These are phyloP conservation scores for Drosophila bipectinata DNA, from an alignment of 1,140 invertebrate genomes.

Conservation along the genomic window DNA sequence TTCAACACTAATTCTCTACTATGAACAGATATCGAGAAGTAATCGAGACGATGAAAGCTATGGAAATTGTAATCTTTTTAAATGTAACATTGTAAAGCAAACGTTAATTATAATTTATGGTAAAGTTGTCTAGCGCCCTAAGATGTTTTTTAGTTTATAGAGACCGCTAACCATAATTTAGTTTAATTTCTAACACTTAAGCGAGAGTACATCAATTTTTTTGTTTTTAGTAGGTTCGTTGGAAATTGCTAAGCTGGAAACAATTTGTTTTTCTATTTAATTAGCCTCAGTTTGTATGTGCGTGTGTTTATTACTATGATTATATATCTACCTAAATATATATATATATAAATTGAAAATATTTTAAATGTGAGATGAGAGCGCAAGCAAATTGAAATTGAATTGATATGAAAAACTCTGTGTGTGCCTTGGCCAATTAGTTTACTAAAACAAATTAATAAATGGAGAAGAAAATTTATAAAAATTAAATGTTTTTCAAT, in stretches of 20 bases:
- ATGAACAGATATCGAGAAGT: conserved; percentile 17
- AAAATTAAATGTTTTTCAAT: conserved; percentile 5
- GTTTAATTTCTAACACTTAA: conserved; percentile 66
- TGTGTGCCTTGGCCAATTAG: conserved; percentile 75
- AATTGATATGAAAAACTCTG: conserved; percentile 39
- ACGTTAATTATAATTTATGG: conserved; percentile 65
- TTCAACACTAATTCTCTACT: conserved; percentile 63
- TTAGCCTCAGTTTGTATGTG: conserved; percentile 46
- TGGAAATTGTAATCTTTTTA: conserved; percentile 38
- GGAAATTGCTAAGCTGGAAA: conserved; percentile 43
- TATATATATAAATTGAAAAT: conserved; percentile 18
- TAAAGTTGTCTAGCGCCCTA: conserved; percentile 57
- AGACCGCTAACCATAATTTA: conserved; percentile 73
- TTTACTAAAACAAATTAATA: conserved; percentile 78
- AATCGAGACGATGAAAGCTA: conserved; percentile 6
- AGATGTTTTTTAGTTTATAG: conserved; percentile 82
- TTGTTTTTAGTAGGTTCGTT: conserved; percentile 67
- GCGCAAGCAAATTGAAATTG: conserved; percentile 31
- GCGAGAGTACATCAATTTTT: conserved; percentile 60
- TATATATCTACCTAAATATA: conserved; percentile 10
- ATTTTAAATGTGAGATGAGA: conserved; percentile 44
- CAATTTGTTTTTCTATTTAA: conserved; percentile 46
- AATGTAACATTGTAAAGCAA: conserved; percentile 58
- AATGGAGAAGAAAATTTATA: conserved; percentile 68
- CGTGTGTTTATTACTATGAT: conserved; percentile 45